Base-by-base conservation (phyloP, 2,888 invertebrate genomes). In the Amphipoea oculea region DNA sequence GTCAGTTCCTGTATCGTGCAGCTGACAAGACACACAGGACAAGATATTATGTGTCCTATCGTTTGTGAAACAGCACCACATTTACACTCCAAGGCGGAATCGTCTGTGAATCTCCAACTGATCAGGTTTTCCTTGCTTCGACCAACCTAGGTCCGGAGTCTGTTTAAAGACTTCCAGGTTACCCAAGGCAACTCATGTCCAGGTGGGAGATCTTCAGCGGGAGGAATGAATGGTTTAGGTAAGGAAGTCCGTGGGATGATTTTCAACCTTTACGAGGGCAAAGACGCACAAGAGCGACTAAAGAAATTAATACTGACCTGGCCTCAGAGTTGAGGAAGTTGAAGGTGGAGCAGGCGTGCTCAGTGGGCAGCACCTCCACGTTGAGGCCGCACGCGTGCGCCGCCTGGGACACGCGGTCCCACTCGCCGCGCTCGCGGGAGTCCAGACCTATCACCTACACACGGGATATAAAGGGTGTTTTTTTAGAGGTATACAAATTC, bases 311-410 rank as follows among this genome's bases (percentile, higher is more conserved):
- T 60, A 73, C 90, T 87, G 42, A 98, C 98, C 97, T 94, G 72
- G 98, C 97, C 94, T 99, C 99, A 0, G 98, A 97, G 93, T 98
- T 98, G 65, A 99, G 96, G 93, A 99, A 99, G 96, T 99, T 99
- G 95, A 99, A 99, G 0, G 99, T 99, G 3, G 99, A 96, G 90
- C 98, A 98, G 0, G 99, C 99, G 92, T 98, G 98, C 87, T 98
- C 98, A 0, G 99, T 98, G 0, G 98, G 97, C 70, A 99, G 95
- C 69, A 99, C 97, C 96, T 99, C 99, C 17, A 98, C 96, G 91
- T 97, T 98, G 42, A 99, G 87, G 0, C 84, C 82, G 51, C 85
- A 81, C 3, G 88, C 86, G 1, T 92, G 91, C 36, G 95, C 92
- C 0, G 93, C 92, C 0, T 69, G 76, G 82, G 93, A 91, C 80